Percentiles rank a stretch among this genome's conserved stretches.
phyloP scores from a whole-genome alignment of 1,140 invertebrate species.

The Venustaconcha ellipsiformis region DNA sequence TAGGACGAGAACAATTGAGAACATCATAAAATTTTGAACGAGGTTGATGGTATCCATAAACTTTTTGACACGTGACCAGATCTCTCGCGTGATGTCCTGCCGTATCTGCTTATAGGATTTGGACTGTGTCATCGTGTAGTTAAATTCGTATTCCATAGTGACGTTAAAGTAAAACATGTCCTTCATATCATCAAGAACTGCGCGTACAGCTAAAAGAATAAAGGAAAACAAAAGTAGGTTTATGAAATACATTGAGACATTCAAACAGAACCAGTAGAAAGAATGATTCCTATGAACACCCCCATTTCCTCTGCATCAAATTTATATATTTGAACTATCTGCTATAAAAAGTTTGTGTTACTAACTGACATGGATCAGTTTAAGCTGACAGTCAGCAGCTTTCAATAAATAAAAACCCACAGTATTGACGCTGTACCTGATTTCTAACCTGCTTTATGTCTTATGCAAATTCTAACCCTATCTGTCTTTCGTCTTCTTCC shows the following conservation, averaged over 20 bases:
- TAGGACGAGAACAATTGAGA: constrained; percentile 53
- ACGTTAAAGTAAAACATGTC: constrained; percentile 67
- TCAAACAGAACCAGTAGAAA: not conserved
- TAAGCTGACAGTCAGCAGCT: too few relatives aligned
- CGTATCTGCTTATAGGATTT: constrained; percentile 47
- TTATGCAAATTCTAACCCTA: too few relatives aligned
- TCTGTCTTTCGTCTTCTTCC: too few relatives aligned
- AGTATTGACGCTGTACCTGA: too few relatives aligned
- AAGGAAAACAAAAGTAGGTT: not conserved
- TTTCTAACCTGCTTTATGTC: too few relatives aligned
- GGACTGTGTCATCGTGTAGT: constrained; percentile 59
- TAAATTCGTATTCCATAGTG: constrained; percentile 56
- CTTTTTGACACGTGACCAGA: constrained; percentile 39
- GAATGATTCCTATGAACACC: not conserved
- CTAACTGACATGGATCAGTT: too few relatives aligned
- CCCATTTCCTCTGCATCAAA: not conserved
- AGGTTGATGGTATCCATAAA: constrained; percentile 37
- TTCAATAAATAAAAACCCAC: too few relatives aligned
- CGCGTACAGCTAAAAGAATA: constrained; percentile 26
- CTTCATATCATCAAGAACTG: constrained; percentile 42
- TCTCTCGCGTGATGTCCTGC: constrained; percentile 57
- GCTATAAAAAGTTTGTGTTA: too few relatives aligned
- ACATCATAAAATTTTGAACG: constrained; percentile 46
- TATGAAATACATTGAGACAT: not conserved
- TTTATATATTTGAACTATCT: not conserved